phyloP scores from a whole-genome alignment of 2,797 vertebrate genomes.

The Agapornis canus region DNA sequence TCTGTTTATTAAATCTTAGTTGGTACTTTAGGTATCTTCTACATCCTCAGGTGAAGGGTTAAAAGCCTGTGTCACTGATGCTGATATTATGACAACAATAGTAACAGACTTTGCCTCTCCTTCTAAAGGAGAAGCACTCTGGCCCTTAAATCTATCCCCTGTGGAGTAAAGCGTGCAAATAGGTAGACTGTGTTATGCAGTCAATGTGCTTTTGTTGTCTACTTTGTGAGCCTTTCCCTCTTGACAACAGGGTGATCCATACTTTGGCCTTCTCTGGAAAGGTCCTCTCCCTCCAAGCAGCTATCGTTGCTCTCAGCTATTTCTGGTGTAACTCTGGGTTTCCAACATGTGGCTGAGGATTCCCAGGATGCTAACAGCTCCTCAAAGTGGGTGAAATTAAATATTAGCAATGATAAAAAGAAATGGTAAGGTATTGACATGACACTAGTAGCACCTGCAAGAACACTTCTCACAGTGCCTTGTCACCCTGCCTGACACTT shows the following conservation, averaged over 20 bases:
- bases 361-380: neutral
- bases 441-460: neutral
- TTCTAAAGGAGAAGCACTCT: neutral
- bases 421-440: neutral
- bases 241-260: neutral
- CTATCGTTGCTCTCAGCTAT: neutral
- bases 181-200: neutral
- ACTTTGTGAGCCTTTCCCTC: neutral
- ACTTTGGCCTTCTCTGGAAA: neutral
- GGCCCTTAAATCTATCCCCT: neutral
- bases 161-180: fast-evolving
- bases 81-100: neutral
- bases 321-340: neutral
- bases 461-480: neutral
- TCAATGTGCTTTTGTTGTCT: neutral
- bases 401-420: neutral
- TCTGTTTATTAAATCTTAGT: neutral
- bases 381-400: neutral
- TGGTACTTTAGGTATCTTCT: neutral
- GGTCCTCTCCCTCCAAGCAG: fast-evolving
- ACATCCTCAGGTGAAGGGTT: neutral
- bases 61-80: neutral
- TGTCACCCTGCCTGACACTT: neutral
- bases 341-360: fast-evolving
- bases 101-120: neutral